Conservation (phyloP, 2,888 invertebrate genomes). For the Uropetala carovei region DNA sequence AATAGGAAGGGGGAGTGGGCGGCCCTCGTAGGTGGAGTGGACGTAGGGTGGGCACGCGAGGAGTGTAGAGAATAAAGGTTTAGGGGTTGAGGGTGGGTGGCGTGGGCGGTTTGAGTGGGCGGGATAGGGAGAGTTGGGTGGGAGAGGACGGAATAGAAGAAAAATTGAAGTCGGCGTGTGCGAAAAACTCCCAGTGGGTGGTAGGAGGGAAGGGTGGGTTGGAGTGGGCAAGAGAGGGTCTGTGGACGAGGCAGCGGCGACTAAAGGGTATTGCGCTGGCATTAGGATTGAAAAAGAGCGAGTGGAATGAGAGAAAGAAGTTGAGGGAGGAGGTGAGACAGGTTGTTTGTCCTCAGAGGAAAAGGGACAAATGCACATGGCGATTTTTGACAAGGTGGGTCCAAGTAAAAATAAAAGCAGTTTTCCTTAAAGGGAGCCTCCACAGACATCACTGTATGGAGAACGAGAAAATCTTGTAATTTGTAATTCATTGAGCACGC, state of each 20-base stretch:
- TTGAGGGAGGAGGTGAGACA: neutral
- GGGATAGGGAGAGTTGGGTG: neutral
- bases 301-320: neutral
- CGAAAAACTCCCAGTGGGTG: slow-evolving; percentile 3
- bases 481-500: slow-evolving; percentile 5
- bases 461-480: neutral
- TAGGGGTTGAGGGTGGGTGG: neutral
- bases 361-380: slow-evolving; percentile 19
- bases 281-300: slow-evolving; percentile 29
- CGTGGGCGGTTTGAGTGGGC: neutral
- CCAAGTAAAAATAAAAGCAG: slow-evolving; percentile 37
- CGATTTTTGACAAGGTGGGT: slow-evolving; percentile 53
- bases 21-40: neutral
- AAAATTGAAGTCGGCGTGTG: slow-evolving; percentile 28
- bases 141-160: slow-evolving; percentile 19
- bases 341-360: neutral
- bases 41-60: neutral
- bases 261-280: slow-evolving; percentile 11
- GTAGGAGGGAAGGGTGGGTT: neutral
- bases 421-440: slow-evolving; percentile 20
- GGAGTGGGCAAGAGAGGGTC: neutral
- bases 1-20: neutral
- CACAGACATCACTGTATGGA: neutral
- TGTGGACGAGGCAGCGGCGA: neutral
- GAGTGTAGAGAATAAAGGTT: neutral